phyloP scores from a whole-genome alignment of 35 echinoderm and acorn worm genomes.

The Holothuria glaberrima region DNA sequence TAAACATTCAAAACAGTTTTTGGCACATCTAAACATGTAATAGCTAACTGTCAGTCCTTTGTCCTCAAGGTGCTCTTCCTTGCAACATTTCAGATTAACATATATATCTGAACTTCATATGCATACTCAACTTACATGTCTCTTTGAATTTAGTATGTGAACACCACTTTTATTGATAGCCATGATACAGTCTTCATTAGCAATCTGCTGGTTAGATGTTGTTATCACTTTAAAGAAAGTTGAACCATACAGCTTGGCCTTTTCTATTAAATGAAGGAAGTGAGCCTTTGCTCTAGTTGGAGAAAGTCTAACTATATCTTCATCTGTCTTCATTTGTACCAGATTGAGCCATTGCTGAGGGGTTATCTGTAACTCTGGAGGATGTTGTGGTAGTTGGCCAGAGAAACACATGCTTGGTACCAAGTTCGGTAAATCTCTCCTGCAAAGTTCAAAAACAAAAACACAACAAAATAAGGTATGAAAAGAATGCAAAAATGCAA shows the following conservation, averaged over 20 bases:
- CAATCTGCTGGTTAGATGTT: neutral
- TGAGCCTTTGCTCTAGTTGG: constrained; percentile 54
- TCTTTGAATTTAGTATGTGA: constrained; percentile 54
- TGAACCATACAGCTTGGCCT: constrained; percentile 76
- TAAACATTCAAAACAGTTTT: neutral
- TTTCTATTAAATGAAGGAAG: constrained; percentile 62
- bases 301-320: constrained; percentile 45
- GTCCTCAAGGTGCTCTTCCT: too few species aligned
- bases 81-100: too few species aligned
- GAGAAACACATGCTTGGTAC: constrained; percentile 66
- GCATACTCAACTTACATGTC: constrained; percentile 72
- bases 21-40: neutral
- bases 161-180: constrained; percentile 90
- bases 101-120: too few species aligned
- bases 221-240: constrained; percentile 69
- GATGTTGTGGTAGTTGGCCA: neutral
- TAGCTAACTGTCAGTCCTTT: neutral
- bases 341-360: constrained; percentile 84
- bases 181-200: constrained; percentile 57
- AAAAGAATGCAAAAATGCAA: too few species aligned
- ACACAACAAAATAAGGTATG: too few species aligned
- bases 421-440: constrained; percentile 70
- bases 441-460: constrained; percentile 36
- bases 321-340: constrained; percentile 52
- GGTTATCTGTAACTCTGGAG: constrained; percentile 22